These are phyloP conservation scores for Hirtodrosophila duncani DNA, from an alignment of 2,888 invertebrate genomes.

Conservation along the genomic window DNA sequence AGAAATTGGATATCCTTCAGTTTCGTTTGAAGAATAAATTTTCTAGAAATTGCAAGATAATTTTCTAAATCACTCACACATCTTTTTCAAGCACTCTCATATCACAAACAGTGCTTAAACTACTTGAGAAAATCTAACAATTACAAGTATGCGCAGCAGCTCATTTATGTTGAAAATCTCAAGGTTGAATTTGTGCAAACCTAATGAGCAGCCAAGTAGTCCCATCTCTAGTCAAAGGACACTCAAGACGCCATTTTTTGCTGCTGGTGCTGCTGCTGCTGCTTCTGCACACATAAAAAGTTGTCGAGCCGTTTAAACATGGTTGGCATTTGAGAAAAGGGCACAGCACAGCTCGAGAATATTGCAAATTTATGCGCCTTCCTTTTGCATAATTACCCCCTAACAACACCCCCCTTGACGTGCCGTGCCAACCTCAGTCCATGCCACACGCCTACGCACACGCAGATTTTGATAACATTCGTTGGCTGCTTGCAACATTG, in stretches of 20 bases:
- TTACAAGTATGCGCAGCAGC: no score
- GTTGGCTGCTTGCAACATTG: conserved; percentile 67
- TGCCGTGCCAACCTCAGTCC: background rate
- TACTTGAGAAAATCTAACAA: no score
- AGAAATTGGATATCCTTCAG: no score
- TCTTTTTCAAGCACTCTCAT: no score
- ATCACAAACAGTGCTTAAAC: no score
- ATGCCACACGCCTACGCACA: conserved; percentile 23
- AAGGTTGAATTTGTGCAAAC: no score
- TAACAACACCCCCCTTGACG: conserved; percentile 32
- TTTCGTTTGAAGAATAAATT: no score
- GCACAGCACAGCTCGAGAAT: conserved; percentile 57
- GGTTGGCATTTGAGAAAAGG: conserved; percentile 65
- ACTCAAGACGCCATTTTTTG: conserved; percentile 43
- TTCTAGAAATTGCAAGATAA: no score
- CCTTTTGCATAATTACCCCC: conserved; percentile 70
- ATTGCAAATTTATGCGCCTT: conserved; percentile 72
- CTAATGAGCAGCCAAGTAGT: no score
- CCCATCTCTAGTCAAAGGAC: no score
- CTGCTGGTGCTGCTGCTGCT: conserved; percentile 35
- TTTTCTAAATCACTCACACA: no score
- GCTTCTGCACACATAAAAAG: conserved; percentile 31
- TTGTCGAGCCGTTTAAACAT: conserved; percentile 68
- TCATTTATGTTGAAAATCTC: no score
- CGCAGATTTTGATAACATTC: conserved; percentile 67